Percentiles rank a stretch among this genome's conserved stretches.
phyloP scores from a whole-genome alignment of 35 echinoderm and acorn worm genomes.

The Apostichopus japonicus region DNA sequence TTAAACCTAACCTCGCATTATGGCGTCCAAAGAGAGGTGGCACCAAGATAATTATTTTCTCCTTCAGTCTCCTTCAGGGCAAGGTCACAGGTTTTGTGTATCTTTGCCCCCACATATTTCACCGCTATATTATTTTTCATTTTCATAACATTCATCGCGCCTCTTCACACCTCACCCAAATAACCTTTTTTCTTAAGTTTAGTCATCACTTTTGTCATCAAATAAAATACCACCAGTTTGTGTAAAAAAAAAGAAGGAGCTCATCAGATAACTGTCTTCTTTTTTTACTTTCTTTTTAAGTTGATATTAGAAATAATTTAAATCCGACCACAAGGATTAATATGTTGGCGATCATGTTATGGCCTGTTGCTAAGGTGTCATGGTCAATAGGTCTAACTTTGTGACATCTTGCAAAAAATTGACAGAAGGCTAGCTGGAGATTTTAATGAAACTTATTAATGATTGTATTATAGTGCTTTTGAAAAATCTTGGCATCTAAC shows the following conservation, averaged over 20 bases:
- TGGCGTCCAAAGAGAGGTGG: background rate
- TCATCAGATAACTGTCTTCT: too few relatives aligned
- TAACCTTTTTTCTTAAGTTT: too few relatives aligned
- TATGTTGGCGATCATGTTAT: constrained; percentile 9
- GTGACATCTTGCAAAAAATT: background rate
- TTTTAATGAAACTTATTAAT: constrained; percentile 12
- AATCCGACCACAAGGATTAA: background rate
- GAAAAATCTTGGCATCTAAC: background rate
- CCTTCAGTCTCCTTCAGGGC: background rate
- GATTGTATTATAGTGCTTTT: background rate
- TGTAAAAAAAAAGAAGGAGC: background rate
- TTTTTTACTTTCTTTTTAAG: too few relatives aligned
- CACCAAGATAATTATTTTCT: background rate
- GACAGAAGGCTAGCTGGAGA: constrained; percentile 20
- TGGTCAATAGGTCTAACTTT: background rate
- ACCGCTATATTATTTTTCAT: too few relatives aligned
- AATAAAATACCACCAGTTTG: background rate
- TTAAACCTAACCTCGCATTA: background rate
- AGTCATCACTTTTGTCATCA: too few relatives aligned
- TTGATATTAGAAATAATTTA: too few relatives aligned
- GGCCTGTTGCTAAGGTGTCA: background rate
- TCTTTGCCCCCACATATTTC: too few relatives aligned
- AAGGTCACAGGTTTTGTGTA: background rate
- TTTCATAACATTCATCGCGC: too few relatives aligned
- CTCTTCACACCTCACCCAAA: too few relatives aligned